Evolutionary conservation across 2,113 vertebrate species (phyloP).

Genomic region (Riparia riparia): DNA sequence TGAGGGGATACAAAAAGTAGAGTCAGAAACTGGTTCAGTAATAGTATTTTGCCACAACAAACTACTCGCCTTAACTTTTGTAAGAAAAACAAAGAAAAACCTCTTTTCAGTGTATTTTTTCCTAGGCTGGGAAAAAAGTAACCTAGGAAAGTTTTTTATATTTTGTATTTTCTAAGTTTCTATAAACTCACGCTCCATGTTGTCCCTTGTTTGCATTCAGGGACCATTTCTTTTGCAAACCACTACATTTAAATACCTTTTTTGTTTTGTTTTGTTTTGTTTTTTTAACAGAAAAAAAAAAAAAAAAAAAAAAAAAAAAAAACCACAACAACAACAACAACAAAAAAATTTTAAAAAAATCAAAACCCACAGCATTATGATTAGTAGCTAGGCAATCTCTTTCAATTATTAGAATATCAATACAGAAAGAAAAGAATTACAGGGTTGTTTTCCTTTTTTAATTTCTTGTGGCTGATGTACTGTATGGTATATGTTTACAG

Average conservation of each 20-base stretch:
- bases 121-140: slow-evolving; percentile 55
- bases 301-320: too few species aligned
- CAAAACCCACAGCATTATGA: slow-evolving; percentile 46
- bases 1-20: slow-evolving; percentile 27
- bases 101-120: slow-evolving; percentile 75
- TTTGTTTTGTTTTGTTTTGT: background rate
- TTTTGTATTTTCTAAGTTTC: slow-evolving; percentile 79
- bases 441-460: slow-evolving; percentile 77
- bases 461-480: slow-evolving; percentile 76
- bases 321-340: too few species aligned
- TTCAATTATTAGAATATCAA: slow-evolving; percentile 66
- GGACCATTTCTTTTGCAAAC: slow-evolving; percentile 62
- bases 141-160: slow-evolving; percentile 72
- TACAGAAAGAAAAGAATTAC: slow-evolving; percentile 81
- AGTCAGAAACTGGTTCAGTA: slow-evolving; percentile 31
- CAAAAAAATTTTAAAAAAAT: background rate
- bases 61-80: slow-evolving; percentile 83
- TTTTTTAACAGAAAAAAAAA: background rate
- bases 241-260: slow-evolving; percentile 60
- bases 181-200: slow-evolving; percentile 58
- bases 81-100: slow-evolving; percentile 62
- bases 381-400: slow-evolving; percentile 69
- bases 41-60: slow-evolving; percentile 71
- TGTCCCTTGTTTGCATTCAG: slow-evolving; percentile 28
- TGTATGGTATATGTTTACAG: slow-evolving; percentile 82